phyloP scores from a whole-genome alignment of 2,113 vertebrate genomes.

The Apodemus speciosus region DNA sequence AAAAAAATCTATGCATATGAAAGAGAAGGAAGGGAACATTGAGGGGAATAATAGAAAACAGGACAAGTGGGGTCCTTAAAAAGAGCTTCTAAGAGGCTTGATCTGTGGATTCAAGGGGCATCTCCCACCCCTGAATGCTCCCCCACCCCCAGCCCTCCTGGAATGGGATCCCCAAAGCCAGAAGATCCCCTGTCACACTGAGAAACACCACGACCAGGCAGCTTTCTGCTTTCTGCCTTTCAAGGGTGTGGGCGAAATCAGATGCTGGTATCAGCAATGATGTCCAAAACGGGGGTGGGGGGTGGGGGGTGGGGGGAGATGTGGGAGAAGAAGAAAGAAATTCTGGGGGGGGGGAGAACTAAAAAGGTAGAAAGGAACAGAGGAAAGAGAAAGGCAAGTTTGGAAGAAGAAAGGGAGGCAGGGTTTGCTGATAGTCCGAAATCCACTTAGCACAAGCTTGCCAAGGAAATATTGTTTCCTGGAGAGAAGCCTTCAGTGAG shows the following conservation, averaged over 20 bases:
- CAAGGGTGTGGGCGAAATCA: slow-evolving; percentile 60
- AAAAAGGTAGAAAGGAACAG: neutral
- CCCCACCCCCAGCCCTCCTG: slow-evolving; percentile 78
- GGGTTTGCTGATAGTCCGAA: neutral
- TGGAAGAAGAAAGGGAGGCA: neutral
- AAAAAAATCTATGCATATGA: neutral
- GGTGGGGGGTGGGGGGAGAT: no score
- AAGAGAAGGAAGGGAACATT: slow-evolving; percentile 56
- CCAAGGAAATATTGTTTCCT: neutral
- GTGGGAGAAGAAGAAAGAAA: neutral
- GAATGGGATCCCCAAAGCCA: slow-evolving; percentile 82
- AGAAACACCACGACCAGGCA: slow-evolving; percentile 62
- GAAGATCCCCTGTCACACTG: slow-evolving; percentile 84
- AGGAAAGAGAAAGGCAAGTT: neutral
- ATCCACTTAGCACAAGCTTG: neutral
- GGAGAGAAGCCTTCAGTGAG: rapidly evolving
- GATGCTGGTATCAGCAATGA: slow-evolving; percentile 47
- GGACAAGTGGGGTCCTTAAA: slow-evolving; percentile 75
- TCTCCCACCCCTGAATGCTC: slow-evolving; percentile 78
- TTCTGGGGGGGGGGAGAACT: neutral
- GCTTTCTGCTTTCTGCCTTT: slow-evolving; percentile 57
- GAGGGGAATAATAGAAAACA: neutral
- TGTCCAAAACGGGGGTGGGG: neutral
- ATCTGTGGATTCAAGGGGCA: slow-evolving; percentile 79
- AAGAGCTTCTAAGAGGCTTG: slow-evolving; percentile 79